phyloP scores from a whole-genome alignment of 2,113 vertebrate genomes.

The Megalops atlanticus region DNA sequence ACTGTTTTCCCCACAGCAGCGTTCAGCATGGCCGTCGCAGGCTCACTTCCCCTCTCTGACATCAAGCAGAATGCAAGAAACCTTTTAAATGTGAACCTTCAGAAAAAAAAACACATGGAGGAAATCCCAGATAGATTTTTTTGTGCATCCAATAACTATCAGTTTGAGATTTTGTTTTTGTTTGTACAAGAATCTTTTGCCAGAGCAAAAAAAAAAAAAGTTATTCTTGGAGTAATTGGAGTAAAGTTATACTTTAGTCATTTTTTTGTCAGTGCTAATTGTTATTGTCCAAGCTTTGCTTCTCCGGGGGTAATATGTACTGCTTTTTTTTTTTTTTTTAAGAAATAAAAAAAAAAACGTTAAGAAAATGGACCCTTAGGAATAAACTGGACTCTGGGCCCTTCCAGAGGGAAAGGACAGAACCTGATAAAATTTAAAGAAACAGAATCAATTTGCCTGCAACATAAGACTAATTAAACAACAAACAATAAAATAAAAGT shows the following conservation, averaged over 20 bases:
- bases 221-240: neutral
- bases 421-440: constrained; percentile 42
- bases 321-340: constrained; percentile 51
- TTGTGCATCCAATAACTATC: constrained; percentile 58
- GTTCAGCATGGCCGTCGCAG: constrained; percentile 7
- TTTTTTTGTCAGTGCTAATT: constrained; percentile 60
- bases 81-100: constrained; percentile 12
- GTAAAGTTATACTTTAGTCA: constrained; percentile 23
- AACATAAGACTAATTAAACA: constrained; percentile 29
- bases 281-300: constrained; percentile 63
- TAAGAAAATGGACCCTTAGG: constrained; percentile 35
- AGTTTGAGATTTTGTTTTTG: constrained; percentile 54
- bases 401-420: neutral
- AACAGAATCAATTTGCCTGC: constrained; percentile 35
- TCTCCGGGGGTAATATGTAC: constrained; percentile 46
- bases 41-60: neutral
- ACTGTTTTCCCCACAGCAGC: neutral
- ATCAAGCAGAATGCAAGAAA: constrained; percentile 26
- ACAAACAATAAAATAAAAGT: constrained; percentile 31
- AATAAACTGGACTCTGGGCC: constrained; percentile 50
- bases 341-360: constrained; percentile 27
- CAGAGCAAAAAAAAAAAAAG: constrained; percentile 35
- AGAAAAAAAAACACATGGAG: constrained; percentile 2
- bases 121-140: constrained; percentile 36
- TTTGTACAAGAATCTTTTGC: constrained; percentile 67